phyloP scores from a whole-genome alignment of 1,140 invertebrate species.

The Pseudomyrmex flavicornis region DNA sequence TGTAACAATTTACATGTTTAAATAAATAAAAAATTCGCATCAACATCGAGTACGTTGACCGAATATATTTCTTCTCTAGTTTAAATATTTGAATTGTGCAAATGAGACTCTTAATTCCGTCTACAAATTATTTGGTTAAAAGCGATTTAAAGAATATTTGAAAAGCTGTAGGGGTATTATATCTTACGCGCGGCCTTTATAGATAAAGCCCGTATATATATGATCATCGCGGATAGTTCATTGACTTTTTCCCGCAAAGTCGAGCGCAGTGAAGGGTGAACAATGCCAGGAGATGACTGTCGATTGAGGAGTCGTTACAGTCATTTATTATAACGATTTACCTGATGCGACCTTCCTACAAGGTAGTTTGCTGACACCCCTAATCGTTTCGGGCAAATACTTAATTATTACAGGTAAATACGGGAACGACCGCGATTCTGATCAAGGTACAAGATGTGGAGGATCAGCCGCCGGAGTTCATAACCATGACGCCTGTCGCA shows the following conservation, averaged over 20 bases:
- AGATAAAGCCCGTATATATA: neutral
- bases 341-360: constrained; percentile 31
- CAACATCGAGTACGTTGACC: too few relatives aligned
- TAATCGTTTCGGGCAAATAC: constrained; percentile 88
- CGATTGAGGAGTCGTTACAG: constrained; percentile 33
- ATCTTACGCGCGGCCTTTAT: neutral
- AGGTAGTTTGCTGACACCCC: constrained; percentile 21
- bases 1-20: too few relatives aligned
- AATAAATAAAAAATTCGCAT: too few relatives aligned
- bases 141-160: neutral
- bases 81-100: neutral
- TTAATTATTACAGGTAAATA: constrained; percentile 87
- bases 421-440: constrained; percentile 94
- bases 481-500: constrained; percentile 93
- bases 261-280: constrained; percentile 42
- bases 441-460: constrained; percentile 95
- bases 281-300: constrained; percentile 38
- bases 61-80: neutral
- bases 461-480: constrained; percentile 96
- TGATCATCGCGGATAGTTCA: constrained; percentile 12
- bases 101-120: too few relatives aligned
- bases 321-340: constrained; percentile 47
- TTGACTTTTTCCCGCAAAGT: constrained; percentile 33
- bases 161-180: constrained; percentile 5
- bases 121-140: neutral